Evolutionary conservation across 2,888 invertebrate genomes (phyloP), one percentile per base, ranked within the genome.

Genomic region (Tachina grossa): DNA sequence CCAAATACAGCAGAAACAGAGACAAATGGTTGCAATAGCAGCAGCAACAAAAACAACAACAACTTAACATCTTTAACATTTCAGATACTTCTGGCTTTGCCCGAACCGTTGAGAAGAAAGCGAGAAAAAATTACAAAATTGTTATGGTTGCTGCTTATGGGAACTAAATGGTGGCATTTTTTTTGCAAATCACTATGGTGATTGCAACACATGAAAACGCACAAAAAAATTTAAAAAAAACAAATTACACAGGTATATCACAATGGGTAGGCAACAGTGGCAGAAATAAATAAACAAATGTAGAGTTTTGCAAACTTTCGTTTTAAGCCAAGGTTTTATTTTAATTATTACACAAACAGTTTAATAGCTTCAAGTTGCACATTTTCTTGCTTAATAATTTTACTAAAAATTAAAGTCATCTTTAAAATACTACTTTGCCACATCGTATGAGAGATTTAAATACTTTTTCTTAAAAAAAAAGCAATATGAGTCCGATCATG

Each of bases 181-280:
- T 59, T 77, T 77, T 72, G 41, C 59, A 83, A 77, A 77, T 83
- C 83, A 66, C 72, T 59, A 72, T 83, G 59, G 72, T 61, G 72
- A 83, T 72, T 77, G 77, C 49, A 78, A 66, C 66, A 59, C 51
- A 45, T 59, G 45, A 77, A 49, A 72, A 72, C n/a, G n/a, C 14
- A 43, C 8, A 49, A 47, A 65, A 57, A 13, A 19, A 2, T n/a
- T n/a, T n/a, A 49, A 14, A 6, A 31, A 31, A 6, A 31, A 9
- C 0, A 11, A 59, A 19, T 43, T 13, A 53, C 16, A 13, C 11
- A 57, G 45, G 22, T 61, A 10, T 57, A 47, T 51, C 41, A 39
- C 51, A 16, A 9, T 39, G 22, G 22, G 2, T 39, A 14, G 31
- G 31, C 31, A 19, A 65, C 45, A 78, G 69, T 63, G 61, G 10